Base-by-base conservation (phyloP, 2,888 invertebrate species). In the Chloroclystis v-ata region DNA sequence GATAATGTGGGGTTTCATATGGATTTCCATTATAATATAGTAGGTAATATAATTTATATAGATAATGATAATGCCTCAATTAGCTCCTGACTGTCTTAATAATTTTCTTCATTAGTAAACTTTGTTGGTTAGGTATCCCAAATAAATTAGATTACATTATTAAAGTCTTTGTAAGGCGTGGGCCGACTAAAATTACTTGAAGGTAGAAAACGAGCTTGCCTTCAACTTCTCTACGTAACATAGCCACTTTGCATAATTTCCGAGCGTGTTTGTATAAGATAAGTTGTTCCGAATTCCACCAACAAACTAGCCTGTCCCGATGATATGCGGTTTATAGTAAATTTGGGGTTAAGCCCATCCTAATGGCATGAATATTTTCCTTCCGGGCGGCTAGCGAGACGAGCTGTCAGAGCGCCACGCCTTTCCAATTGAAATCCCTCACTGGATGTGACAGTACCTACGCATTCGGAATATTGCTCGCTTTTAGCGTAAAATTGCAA, bases 291-390 rank as follows among this genome's bases (percentile, higher is more conserved):
- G 20, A 20, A 20, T 20, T 4, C 20, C 20, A 20, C 43, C 33
- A 7, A 35, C 46, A 29, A 49, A 49, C 37, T 46, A 28, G 35
- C 35, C 26, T 28, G 16, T 2, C 9, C 38, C 39, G 46, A 50
- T 50, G 42, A 20, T 46, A 49, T 43, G 38, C 30, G 39, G 39
- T 43, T 43, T 39, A 46, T 39, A 50, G 42, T 48, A 47, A 51
- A 54, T 59, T 53, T 47, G 47, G 49, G 59, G 49, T 52, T 56
- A 54, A 59, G 52, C 54, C 56, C 49, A 16, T 56, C 56, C 59
- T 56, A 59, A 57, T 57, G 49, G 52, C 47, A 55, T 58, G 54
- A 57, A 61, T 58, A 54, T 51, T 52, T 54, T 45, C 44, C 47
- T 43, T 42, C 38, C 45, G 40, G 28, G 5, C 37, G 32, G 40